Percentiles rank a stretch among this genome's conserved stretches.
phyloP scores from a whole-genome alignment of 2,888 invertebrate species.

The Cacoxenus indagator region DNA sequence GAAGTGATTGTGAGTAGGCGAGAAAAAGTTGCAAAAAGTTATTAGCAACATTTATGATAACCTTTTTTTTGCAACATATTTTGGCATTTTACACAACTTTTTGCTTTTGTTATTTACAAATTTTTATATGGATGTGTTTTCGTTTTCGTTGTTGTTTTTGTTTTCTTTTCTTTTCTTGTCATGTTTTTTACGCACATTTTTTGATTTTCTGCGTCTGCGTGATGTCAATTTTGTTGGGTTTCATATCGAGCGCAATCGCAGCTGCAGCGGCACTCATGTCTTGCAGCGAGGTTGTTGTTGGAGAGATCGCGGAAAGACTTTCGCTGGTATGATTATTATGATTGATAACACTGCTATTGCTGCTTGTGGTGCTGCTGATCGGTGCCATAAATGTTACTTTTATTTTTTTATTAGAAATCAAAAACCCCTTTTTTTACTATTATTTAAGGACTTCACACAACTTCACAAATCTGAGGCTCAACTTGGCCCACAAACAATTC shows the following conservation, averaged over 20 bases:
- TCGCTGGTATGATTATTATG: slow-evolving; percentile 16
- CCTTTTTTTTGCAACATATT: background rate
- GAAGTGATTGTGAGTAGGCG: background rate
- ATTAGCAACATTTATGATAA: background rate
- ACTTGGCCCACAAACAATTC: background rate
- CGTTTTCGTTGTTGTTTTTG: background rate
- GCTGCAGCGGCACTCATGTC: slow-evolving; percentile 62
- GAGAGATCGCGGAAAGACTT: background rate
- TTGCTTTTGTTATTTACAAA: background rate
- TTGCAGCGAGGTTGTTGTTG: slow-evolving; percentile 55
- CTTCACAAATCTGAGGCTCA: background rate
- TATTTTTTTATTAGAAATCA: slow-evolving; percentile 10
- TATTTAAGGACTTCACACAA: background rate
- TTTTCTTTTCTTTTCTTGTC: slow-evolving; percentile 4
- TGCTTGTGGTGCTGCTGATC: slow-evolving; percentile 41
- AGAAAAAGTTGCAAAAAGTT: background rate
- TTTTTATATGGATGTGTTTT: background rate
- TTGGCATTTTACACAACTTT: background rate
- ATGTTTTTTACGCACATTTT: slow-evolving; percentile 47
- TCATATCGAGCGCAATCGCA: slow-evolving; percentile 62
- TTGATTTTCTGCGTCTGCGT: slow-evolving; percentile 50
- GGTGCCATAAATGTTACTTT: slow-evolving; percentile 49
- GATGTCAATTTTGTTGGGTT: slow-evolving; percentile 39
- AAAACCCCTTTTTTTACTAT: background rate
- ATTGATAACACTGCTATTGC: too few relatives aligned